Evolutionary conservation across 2,113 vertebrate genomes (phyloP).

Genomic region (Dasypus novemcinctus): DNA sequence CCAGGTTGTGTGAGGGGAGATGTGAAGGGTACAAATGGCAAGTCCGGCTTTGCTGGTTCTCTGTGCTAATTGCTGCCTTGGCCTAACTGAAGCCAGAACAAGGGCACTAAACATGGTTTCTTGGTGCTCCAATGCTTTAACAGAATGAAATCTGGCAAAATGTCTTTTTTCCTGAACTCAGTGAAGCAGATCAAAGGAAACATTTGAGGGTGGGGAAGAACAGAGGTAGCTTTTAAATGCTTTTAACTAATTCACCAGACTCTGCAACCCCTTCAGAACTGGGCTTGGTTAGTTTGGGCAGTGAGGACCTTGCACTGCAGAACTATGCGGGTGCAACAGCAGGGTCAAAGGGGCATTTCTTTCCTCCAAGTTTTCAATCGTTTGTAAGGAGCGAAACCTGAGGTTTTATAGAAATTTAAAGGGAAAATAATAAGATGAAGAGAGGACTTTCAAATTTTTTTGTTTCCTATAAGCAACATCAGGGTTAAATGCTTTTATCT

Average conservation of each 20-base stretch:
- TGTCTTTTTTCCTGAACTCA: background rate
- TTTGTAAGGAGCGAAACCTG: background rate
- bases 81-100: background rate
- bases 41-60: background rate
- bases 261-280: background rate
- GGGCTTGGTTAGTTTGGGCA: background rate
- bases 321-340: background rate
- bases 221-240: constrained; percentile 18
- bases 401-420: background rate
- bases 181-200: constrained; percentile 31
- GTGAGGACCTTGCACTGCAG: background rate
- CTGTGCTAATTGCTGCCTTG: background rate
- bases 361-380: background rate
- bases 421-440: background rate
- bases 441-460: background rate
- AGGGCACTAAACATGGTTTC: background rate
- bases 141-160: constrained; percentile 6
- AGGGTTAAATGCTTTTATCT: constrained; percentile 3
- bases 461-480: background rate
- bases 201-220: background rate
- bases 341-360: background rate
- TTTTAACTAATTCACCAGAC: constrained; percentile 34
- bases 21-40: background rate
- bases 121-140: constrained; percentile 15
- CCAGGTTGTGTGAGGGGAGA: background rate